These are phyloP conservation scores for Lindbergichthys nudifrons DNA, from an alignment of 2,797 vertebrate genomes.

Conservation along the genomic window DNA sequence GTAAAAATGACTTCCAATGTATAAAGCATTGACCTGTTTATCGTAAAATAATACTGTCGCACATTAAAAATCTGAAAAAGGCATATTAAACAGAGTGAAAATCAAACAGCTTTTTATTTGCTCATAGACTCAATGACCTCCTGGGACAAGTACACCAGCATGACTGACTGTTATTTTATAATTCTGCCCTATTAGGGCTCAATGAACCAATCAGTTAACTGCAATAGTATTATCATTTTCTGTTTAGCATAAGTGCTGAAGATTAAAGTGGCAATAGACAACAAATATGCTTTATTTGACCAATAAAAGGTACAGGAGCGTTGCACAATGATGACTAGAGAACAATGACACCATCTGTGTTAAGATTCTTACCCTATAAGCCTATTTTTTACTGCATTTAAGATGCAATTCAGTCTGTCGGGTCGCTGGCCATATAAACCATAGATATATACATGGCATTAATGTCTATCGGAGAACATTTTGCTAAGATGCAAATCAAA, in stretches of 20 bases:
- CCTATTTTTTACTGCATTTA: no score
- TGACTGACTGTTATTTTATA: background rate
- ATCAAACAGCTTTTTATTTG: no score
- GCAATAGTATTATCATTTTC: background rate
- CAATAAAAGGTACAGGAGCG: no score
- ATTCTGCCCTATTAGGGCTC: background rate
- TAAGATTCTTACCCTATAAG: no score
- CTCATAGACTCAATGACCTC: background rate
- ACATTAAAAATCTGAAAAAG: background rate
- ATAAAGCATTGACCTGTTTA: constrained; percentile 3
- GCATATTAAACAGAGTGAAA: background rate
- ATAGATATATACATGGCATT: no score
- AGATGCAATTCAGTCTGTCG: no score
- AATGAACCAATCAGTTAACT: background rate
- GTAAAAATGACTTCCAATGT: background rate
- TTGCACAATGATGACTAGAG: no score
- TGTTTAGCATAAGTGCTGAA: background rate
- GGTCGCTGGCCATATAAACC: no score
- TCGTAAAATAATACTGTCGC: background rate
- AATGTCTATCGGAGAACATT: no score
- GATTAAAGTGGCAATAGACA: background rate
- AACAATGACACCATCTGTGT: no score
- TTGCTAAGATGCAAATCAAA: no score
- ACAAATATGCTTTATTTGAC: no score
- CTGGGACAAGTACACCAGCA: background rate